Evolutionary conservation across 2,888 invertebrate genomes (phyloP), one percentile per base, ranked within the genome.

Genomic region (Dyspetes luteomarginatus): DNA sequence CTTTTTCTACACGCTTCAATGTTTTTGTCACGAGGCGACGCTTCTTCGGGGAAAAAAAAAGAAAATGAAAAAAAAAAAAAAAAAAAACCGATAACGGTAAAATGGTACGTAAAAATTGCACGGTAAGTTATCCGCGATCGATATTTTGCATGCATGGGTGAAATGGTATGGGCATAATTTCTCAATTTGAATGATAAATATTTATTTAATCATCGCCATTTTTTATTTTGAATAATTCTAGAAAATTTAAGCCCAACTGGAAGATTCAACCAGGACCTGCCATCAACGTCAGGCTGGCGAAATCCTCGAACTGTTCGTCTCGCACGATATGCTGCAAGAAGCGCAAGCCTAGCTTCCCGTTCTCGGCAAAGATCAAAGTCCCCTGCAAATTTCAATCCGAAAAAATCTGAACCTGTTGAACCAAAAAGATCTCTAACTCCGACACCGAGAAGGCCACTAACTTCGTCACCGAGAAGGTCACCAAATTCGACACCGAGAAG

Each of bases 111-210:
- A 24, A n/a, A n/a, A n/a, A n/a, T n/a, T 64, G 30, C 52, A 68
- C 56, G 81, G 81, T 81, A 81, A 81, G 81, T 76, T 26, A 36
- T 52, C n/a, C 30, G 73, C 69, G 65, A 55, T 28, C n/a, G 9
- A 58, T 67, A 43, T 78, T 56, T n/a, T n/a, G n/a, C n/a, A 68
- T 48, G 76, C 76, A 80, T 76, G 80, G 75, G 71, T 67, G 19
- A 17, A 17, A 4, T n/a, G 68, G 48, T 69, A 77, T 36, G 60
- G 36, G 74, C 15, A 1, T 17, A 22, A 60, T 50, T 36, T 1
- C 56, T 45, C 45, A 30, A 9, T 36, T 67, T 5, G 4, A n/a
- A 22, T 19, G n/a, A n/a, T n/a, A n/a, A n/a, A 30, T 30, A 3
- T 2, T 36, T n/a, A 2, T 12, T 30, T 12, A 7, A 19, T 3